Evolutionary conservation across 2,888 invertebrate genomes (phyloP).

Genomic region (Temnothorax rugatulus): DNA sequence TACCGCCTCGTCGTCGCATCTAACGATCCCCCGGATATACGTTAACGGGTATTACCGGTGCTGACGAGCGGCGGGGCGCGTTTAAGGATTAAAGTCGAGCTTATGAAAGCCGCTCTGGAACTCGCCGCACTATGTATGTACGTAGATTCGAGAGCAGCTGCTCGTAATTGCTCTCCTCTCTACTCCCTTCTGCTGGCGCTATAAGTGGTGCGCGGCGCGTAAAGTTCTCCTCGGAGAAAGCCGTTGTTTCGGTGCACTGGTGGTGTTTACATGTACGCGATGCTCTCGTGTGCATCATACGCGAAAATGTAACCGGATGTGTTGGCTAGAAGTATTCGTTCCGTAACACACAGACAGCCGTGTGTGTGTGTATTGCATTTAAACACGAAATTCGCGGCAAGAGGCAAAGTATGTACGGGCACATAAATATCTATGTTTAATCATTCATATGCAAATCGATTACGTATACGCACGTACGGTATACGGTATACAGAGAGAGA

Average conservation of each 20-base stretch:
- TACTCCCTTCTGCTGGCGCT: slow-evolving; percentile 47
- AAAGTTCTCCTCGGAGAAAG: slow-evolving; percentile 72
- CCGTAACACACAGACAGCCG: neutral
- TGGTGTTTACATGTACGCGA: slow-evolving; percentile 47
- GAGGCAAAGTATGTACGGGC: neutral
- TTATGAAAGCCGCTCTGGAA: slow-evolving; percentile 72
- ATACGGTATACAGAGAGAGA: too few relatives aligned
- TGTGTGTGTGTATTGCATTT: neutral
- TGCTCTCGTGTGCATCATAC: slow-evolving; percentile 52
- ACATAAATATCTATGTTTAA: slow-evolving; percentile 13
- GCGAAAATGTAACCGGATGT: slow-evolving; percentile 44
- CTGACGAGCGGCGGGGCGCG: slow-evolving; percentile 70
- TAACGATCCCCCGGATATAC: slow-evolving; percentile 56
- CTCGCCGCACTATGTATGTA: slow-evolving; percentile 67
- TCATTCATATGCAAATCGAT: slow-evolving; percentile 27
- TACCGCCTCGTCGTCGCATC: slow-evolving; percentile 36
- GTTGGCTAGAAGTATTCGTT: slow-evolving; percentile 35
- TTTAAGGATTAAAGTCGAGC: slow-evolving; percentile 76
- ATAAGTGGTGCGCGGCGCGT: slow-evolving; percentile 67
- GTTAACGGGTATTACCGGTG: slow-evolving; percentile 65
- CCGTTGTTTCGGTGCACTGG: slow-evolving; percentile 50
- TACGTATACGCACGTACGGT: neutral
- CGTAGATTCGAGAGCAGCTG: slow-evolving; percentile 76
- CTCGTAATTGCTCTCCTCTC: slow-evolving; percentile 72
- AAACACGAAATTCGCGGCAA: slow-evolving; percentile 11